phyloP scores from a whole-genome alignment of 2,888 invertebrate genomes.

The Piscicola geometra region DNA sequence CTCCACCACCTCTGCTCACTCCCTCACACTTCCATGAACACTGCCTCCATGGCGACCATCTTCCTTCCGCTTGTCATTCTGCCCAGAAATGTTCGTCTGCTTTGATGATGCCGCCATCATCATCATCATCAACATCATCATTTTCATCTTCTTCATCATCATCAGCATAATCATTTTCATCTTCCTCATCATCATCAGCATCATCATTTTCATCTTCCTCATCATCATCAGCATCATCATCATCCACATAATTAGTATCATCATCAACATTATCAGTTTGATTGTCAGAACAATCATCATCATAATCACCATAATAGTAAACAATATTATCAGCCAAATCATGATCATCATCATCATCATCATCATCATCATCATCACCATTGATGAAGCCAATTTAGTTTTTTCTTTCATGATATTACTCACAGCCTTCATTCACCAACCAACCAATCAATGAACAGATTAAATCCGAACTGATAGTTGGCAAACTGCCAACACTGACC shows the following conservation, averaged over 20 bases:
- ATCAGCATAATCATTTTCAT: not conserved
- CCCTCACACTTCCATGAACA: slow-evolving; percentile 16
- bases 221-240: slow-evolving; percentile 29
- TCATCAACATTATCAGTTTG: not conserved
- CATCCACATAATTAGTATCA: slow-evolving; percentile 16
- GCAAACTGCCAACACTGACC: not conserved
- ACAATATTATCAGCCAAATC: too few species aligned
- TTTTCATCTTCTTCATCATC: slow-evolving; percentile 21
- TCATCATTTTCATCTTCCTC: slow-evolving; percentile 20
- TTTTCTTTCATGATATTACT: too few species aligned
- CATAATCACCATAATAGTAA: too few species aligned
- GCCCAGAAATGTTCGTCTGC: slow-evolving; percentile 36
- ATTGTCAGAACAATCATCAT: too few species aligned
- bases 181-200: not conserved
- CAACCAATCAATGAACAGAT: too few species aligned
- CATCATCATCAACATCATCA: slow-evolving; percentile 2
- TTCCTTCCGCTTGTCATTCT: slow-evolving; percentile 32
- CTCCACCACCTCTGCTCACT: not conserved
- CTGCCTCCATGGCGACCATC: slow-evolving; percentile 21
- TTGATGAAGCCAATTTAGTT: too few species aligned
- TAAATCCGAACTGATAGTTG: not conserved
- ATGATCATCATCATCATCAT: too few species aligned
- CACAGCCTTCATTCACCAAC: too few species aligned
- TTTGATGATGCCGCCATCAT: not conserved
- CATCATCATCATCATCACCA: too few species aligned